Conservation (phyloP, 2,888 invertebrate species). For the Pyrrhia umbra region DNA sequence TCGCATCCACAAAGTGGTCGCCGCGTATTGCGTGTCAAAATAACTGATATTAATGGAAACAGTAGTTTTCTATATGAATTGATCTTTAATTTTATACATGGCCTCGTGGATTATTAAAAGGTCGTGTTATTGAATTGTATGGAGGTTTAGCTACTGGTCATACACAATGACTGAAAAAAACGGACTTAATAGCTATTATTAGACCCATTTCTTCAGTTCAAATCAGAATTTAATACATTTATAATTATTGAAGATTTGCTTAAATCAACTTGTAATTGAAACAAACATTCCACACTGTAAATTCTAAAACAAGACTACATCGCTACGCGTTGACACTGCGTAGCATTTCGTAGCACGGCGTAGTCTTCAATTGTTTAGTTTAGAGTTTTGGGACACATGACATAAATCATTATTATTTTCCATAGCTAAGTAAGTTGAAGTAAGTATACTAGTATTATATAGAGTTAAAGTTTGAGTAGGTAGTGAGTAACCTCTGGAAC, state of each 20-base stretch:
- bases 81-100: conserved; percentile 71
- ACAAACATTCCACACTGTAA: neutral
- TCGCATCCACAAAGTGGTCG: conserved; percentile 56
- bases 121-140: conserved; percentile 32
- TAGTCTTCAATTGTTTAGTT: conserved; percentile 4
- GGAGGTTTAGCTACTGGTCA: neutral
- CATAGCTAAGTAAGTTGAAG: no score
- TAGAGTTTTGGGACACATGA: neutral
- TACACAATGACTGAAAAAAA: neutral
- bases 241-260: neutral
- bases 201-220: neutral
- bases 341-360: conserved; percentile 55
- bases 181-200: neutral
- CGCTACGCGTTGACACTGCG: conserved; percentile 43
- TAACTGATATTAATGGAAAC: conserved; percentile 82
- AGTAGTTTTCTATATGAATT: conserved; percentile 78
- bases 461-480: no score
- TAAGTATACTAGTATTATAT: no score
- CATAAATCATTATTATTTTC: no score
- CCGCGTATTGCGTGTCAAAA: conserved; percentile 81
- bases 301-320: neutral
- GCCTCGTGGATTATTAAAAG: conserved; percentile 68
- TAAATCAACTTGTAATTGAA: no score
- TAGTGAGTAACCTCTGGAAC: no score
- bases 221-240: neutral